Percentiles rank a stretch among this genome's conserved stretches.
Conservation (phyloP, 1,140 invertebrate species). For the Ostrea edulis region DNA sequence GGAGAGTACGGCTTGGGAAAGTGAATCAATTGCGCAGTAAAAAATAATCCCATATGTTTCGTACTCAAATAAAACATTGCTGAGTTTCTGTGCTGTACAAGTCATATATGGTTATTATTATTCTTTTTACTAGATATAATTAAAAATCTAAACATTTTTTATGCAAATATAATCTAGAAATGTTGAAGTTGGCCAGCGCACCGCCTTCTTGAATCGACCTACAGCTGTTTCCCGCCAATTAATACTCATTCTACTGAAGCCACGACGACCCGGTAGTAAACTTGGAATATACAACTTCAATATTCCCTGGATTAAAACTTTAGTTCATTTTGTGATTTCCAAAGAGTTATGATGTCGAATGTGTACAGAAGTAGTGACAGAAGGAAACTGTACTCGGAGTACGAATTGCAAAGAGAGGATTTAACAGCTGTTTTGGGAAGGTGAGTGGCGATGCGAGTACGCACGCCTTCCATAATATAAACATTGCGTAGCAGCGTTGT, state of each 20-base stretch:
- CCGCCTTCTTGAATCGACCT: conserved; percentile 69
- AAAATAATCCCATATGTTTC: conserved; percentile 70
- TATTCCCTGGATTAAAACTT: conserved; percentile 32
- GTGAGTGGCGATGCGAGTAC: conserved; percentile 71
- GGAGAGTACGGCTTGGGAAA: conserved; percentile 56
- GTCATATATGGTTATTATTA: background rate
- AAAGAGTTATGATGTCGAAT: conserved; percentile 63
- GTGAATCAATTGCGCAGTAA: conserved; percentile 55
- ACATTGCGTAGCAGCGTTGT: conserved; percentile 71
- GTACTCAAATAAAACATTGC: conserved; percentile 34
- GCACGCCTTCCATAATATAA: conserved; percentile 69
- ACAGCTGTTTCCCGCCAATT: conserved; percentile 78
- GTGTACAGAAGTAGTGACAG: conserved; percentile 64
- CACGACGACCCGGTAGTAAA: conserved; percentile 66
- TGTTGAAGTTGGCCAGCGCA: conserved; percentile 40
- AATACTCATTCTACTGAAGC: conserved; percentile 73
- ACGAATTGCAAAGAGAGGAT: conserved; percentile 65
- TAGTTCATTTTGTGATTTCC: conserved; percentile 26
- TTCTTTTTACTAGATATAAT: background rate
- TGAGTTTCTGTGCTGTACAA: background rate
- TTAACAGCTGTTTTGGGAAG: conserved; percentile 65
- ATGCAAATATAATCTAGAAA: background rate
- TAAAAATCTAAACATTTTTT: background rate
- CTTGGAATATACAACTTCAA: conserved; percentile 48
- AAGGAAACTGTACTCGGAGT: conserved; percentile 64